Evolutionary conservation across 2,797 vertebrate genomes (phyloP).

Genomic region (Pseudochaenichthys georgianus): DNA sequence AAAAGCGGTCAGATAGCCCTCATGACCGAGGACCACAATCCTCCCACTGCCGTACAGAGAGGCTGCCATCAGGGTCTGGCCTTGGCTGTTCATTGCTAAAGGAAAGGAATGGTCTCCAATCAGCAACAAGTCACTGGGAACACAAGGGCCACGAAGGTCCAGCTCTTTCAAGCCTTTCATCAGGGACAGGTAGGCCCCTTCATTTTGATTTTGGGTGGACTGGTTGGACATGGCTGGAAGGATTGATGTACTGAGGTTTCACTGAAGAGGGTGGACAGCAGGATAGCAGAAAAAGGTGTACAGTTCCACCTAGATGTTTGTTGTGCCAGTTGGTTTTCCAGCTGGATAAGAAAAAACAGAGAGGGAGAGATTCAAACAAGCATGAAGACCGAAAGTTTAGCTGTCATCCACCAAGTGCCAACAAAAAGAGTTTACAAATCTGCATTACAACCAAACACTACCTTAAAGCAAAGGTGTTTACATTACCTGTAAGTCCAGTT

Average conservation of each 20-base stretch:
- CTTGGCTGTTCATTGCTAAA: conserved; percentile 75
- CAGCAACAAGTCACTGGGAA: conserved; percentile 85
- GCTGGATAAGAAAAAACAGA: background rate
- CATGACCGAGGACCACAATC: conserved; percentile 86
- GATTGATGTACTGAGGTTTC: background rate
- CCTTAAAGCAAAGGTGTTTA: background rate
- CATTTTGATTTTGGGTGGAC: conserved; percentile 5
- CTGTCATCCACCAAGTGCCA: background rate
- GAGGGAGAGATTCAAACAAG: background rate
- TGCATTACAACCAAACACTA: background rate
- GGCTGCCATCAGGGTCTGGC: conserved; percentile 87
- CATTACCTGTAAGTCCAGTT: conserved; percentile 31
- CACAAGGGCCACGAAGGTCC: conserved; percentile 54
- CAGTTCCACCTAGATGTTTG: background rate
- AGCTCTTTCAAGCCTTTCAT: conserved; percentile 80
- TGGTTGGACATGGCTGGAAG: conserved; percentile 55
- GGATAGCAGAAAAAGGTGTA: background rate
- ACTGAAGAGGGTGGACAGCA: background rate
- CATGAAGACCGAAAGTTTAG: background rate
- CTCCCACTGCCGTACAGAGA: conserved; percentile 85
- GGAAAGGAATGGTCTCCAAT: conserved; percentile 86
- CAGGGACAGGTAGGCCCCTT: conserved; percentile 71
- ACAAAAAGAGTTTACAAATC: background rate
- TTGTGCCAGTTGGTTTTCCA: background rate
- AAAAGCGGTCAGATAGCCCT: conserved; percentile 78